Conservation (phyloP, 2,113 vertebrate genomes). For the Coturnix japonica region DNA sequence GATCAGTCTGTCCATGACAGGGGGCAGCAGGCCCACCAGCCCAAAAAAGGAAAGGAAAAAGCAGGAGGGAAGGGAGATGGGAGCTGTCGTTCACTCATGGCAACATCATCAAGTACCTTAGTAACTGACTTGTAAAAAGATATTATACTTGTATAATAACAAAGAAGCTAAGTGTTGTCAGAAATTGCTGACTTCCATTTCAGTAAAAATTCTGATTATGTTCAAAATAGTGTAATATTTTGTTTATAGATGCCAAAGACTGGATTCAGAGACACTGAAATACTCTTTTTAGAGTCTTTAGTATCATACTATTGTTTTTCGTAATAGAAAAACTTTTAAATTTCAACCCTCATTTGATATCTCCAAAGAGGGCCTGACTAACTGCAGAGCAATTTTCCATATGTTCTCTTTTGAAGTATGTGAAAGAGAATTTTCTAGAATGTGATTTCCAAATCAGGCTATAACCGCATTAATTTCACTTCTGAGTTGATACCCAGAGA, state of each 20-base stretch:
- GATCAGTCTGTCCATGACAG: too few species aligned
- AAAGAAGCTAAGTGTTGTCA: background rate
- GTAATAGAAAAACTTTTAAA: background rate
- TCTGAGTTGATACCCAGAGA: background rate
- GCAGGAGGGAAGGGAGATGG: too few species aligned
- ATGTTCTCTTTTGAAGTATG: background rate
- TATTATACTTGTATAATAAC: background rate
- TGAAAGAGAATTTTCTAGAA: background rate
- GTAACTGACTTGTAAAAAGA: background rate
- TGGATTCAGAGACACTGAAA: background rate
- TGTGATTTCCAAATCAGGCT: background rate
- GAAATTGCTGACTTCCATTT: background rate
- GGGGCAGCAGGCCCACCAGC: too few species aligned
- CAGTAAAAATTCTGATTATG: background rate
- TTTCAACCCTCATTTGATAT: background rate
- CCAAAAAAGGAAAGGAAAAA: too few species aligned
- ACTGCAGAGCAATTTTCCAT: background rate
- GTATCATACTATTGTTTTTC: background rate
- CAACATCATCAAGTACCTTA: background rate
- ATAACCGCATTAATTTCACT: background rate
- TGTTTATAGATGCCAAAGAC: background rate
- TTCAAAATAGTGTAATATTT: background rate
- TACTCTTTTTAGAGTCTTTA: background rate
- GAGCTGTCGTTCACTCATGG: too few species aligned
- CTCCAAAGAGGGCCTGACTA: background rate